Evolutionary conservation across 1,140 invertebrate genomes (phyloP), one percentile per base, ranked within the genome.

Genomic region (Stegodyphus dumicola): DNA sequence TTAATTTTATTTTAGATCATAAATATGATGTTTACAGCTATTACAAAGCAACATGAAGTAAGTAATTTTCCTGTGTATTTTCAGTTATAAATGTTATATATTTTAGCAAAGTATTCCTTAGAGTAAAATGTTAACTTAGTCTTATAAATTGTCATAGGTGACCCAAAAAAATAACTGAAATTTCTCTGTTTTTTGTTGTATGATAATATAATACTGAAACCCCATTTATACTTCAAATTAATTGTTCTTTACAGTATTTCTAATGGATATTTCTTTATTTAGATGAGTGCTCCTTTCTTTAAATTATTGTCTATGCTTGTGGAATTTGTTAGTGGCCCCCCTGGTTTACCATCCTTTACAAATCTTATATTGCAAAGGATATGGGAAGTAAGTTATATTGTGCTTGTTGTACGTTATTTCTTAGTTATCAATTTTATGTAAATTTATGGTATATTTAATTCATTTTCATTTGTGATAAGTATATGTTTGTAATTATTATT

Each of bases 31-130:
- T 97, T 97, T 88, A 94, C 95, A 89, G 95, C 95, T 7, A 96
- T 97, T 78, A 95, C 94, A 17, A 96, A 96, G 88, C 95, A 97
- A 91, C 94, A 95, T 11, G 96, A 98, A 90, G 95, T 95, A 90
- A 92, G 89, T 89, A 60, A 77, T n/a, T n/a, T 11, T 10, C 65
- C 65, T 69, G 15, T 13, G 3, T 33, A 15, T 60, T 60, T 60
- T 2, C 15, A 15, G 15, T 5, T 60, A 60, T 60, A 15, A 60
- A 60, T 5, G 5, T 10, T 60, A 60, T 60, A 60, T 60, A 60
- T 60, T 60, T 60, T 15, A 60, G 56, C 3, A 33, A 33, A n/a
- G n/a, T n/a, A n/a, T n/a, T n/a, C n/a, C n/a, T n/a, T n/a, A n/a
- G n/a, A n/a, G n/a, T n/a, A n/a, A n/a, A n/a, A n/a, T n/a, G n/a